Evolutionary conservation across 2,113 vertebrate genomes (phyloP), one percentile per base, ranked within the genome.

Genomic region (Tretioscincus oriximinensis): DNA sequence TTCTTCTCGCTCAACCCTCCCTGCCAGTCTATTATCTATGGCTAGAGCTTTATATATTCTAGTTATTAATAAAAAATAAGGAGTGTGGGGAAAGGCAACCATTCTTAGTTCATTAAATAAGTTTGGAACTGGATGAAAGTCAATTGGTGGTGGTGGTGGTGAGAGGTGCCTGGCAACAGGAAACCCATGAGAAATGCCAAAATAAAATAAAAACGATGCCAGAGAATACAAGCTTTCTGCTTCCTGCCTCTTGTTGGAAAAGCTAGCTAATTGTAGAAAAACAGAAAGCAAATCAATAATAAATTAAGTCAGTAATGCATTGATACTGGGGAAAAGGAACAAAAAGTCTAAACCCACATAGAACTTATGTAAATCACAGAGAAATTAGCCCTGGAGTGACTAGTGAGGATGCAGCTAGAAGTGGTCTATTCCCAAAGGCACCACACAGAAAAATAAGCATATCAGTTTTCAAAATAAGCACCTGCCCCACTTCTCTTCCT

Each of bases 161-260:
- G 31, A 6, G 35, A 29, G 51, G 7, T 1, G 69, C 80, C 45
- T 81, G 41, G 54, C 73, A 64, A 2, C 2, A 7, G 74, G 80
- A 18, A 18, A 86, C 47, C 58, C 54, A 11, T 35, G 28, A 81
- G 70, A 89, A 77, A 84, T 3, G 24, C 66, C 78, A 54, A 76
- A 82, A 67, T 8, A 45, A 77, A 90, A 92, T 72, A 28, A 64
- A 84, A 86, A 84, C 28, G 81, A 79, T 51, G 45, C 5, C 3
- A 0, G 28, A 78, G 7, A 72, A 70, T 22, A 63, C 7, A 28
- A 3, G 0, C 1, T 60, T 66, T 82, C 65, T 1, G 65, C 80
- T 58, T 51, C 5, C 63, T 67, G 28, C 5, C 81, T 63, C 82
- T 28, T 58, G 14, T 9, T 82, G 49, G 51, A 49, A 70, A 85